Conservation (phyloP, 2,888 invertebrate genomes). For the Dorcus parallelipipedus region DNA sequence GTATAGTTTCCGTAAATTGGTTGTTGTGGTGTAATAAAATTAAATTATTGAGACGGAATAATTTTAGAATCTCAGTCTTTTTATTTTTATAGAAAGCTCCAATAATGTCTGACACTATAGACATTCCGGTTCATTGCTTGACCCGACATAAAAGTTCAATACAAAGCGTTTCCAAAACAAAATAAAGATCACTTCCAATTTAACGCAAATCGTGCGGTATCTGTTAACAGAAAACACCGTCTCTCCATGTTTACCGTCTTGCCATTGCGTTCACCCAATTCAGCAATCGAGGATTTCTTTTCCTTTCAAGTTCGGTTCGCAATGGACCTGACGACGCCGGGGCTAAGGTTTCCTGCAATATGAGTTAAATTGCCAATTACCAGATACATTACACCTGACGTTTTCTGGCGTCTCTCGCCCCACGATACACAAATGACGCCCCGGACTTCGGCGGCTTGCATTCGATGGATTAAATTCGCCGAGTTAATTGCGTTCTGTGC, state of each 20-base stretch:
- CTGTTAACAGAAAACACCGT: constrained; percentile 4
- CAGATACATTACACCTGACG: constrained; percentile 31
- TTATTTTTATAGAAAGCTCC: no score
- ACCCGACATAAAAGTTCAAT: no score
- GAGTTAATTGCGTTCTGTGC: no score
- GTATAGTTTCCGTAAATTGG: no score
- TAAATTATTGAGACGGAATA: no score
- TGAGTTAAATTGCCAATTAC: constrained; percentile 35
- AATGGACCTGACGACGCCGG: constrained; percentile 10
- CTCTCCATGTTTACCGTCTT: not conserved
- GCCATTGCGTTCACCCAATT: not conserved
- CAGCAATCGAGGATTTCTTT: constrained; percentile 1
- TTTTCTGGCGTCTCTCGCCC: constrained; percentile 10
- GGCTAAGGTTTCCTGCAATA: constrained; percentile 29
- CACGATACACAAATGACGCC: not conserved
- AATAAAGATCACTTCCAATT: constrained; percentile 6
- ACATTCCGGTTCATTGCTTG: no score
- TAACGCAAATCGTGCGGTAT: constrained; percentile 11
- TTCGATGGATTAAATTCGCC: no score
- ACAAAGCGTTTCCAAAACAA: no score
- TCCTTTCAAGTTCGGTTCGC: not conserved
- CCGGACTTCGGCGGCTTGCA: no score
- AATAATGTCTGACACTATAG: no score
- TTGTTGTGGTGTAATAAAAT: no score
- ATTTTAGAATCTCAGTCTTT: no score